These are phyloP conservation scores for Metacarcinus magister DNA, from an alignment of 2,888 invertebrate species.

Conservation along the genomic window DNA sequence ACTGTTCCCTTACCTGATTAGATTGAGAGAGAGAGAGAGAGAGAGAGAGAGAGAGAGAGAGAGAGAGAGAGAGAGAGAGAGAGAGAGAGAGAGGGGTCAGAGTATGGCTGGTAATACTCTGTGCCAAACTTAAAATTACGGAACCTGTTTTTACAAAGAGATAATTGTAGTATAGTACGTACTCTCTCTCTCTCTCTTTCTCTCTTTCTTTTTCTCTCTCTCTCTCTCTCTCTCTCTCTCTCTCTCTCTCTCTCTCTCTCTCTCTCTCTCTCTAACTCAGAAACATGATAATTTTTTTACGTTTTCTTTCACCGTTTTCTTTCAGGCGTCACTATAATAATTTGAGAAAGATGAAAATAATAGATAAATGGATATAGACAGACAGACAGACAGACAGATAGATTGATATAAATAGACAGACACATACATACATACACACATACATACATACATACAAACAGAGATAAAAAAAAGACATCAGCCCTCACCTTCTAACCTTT, in stretches of 20 bases:
- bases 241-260: no score
- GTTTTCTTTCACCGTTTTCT: no score
- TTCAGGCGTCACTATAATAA: background rate
- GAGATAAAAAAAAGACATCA: constrained; percentile 38
- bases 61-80: constrained; percentile 48
- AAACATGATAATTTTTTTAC: background rate
- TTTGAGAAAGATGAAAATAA: no score
- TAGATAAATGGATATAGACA: background rate
- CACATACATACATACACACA: constrained; percentile 15
- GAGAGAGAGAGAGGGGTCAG: constrained; percentile 41
- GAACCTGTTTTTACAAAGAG: background rate
- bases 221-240: no score
- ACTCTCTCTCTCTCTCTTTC: no score
- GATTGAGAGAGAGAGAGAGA: constrained; percentile 29
- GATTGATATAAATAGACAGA: background rate
- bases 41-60: constrained; percentile 47
- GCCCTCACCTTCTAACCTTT: background rate
- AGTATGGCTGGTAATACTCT: background rate
- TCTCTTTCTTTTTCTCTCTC: no score
- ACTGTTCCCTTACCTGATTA: background rate
- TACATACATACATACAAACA: constrained; percentile 48
- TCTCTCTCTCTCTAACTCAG: background rate
- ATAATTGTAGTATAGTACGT: no score
- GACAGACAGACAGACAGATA: background rate
- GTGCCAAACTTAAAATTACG: constrained; percentile 30